Percentiles rank a stretch among this genome's conserved stretches.
Conservation (phyloP, 2,888 invertebrate genomes). For the Nemapogon koenigi region DNA sequence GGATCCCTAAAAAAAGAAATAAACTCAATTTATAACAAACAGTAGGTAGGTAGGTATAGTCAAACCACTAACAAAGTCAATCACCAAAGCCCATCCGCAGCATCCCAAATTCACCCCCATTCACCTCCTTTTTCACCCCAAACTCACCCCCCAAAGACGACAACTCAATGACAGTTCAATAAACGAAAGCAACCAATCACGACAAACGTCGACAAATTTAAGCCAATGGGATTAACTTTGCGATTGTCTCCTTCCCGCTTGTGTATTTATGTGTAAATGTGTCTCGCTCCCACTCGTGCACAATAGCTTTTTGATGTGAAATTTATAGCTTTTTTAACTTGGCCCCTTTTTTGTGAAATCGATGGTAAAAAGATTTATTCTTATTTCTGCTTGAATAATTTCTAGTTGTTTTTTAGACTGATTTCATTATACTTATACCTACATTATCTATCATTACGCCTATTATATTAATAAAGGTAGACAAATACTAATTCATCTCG, state of each 20-base stretch:
- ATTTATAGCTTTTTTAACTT: neutral
- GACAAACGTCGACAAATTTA: conserved; percentile 62
- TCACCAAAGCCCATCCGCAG: conserved; percentile 40
- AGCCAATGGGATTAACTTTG: conserved; percentile 64
- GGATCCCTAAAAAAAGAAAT: too few species aligned
- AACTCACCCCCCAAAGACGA: conserved; percentile 55
- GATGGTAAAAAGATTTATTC: too few species aligned
- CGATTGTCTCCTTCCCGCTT: conserved; percentile 28
- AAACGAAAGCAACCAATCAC: conserved; percentile 60
- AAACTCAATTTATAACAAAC: too few species aligned
- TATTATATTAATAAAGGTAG: too few species aligned
- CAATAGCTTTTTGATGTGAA: conserved; percentile 56
- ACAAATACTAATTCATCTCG: too few species aligned
- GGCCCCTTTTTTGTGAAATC: neutral
- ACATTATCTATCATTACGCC: too few species aligned
- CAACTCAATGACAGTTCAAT: conserved; percentile 64
- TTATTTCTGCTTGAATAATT: too few species aligned
- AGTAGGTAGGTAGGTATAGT: too few species aligned
- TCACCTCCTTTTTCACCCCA: conserved; percentile 32
- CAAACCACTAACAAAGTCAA: conserved; percentile 43
- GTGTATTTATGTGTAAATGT: conserved; percentile 17
- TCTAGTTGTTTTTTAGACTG: too few species aligned
- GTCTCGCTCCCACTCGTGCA: conserved; percentile 38
- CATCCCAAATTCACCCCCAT: conserved; percentile 23
- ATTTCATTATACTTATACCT: too few species aligned